Percentiles rank a stretch among this genome's conserved stretches.
These are phyloP conservation scores for Ptiloglossa arizonensis DNA, from an alignment of 1,140 invertebrate species.

Conservation along the genomic window DNA sequence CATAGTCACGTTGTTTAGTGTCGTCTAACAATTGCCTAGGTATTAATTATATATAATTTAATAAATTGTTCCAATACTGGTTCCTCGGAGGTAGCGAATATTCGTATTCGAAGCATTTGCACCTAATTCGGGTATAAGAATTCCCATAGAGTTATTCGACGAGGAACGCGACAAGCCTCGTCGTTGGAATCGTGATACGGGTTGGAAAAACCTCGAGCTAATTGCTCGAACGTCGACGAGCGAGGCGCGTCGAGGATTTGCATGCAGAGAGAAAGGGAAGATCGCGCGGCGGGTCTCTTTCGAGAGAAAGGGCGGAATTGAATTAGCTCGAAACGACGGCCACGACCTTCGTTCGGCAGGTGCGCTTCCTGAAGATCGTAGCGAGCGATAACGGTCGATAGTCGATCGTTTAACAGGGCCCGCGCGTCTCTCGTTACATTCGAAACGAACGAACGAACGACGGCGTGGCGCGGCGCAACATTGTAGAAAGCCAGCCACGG, in stretches of 20 bases:
- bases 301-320: slow-evolving; percentile 53
- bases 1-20: no score
- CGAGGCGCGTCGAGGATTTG: not conserved
- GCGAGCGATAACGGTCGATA: slow-evolving; percentile 55
- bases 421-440: slow-evolving; percentile 38
- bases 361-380: slow-evolving; percentile 63
- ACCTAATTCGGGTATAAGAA: no score
- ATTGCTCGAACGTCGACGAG: not conserved
- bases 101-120: no score
- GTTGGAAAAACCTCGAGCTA: no score
- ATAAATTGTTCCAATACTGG: no score
- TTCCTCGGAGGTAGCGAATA: no score
- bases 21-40: no score
- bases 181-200: no score
- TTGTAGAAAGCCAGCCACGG: slow-evolving; percentile 60
- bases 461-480: slow-evolving; percentile 37
- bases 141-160: no score
- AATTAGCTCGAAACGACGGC: slow-evolving; percentile 39
- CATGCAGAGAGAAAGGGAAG: not conserved
- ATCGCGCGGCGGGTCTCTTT: not conserved
- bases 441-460: no score
- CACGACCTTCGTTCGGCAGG: slow-evolving; percentile 60
- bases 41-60: no score
- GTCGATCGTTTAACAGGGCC: slow-evolving; percentile 52
- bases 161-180: no score